phyloP scores from a whole-genome alignment of 2,888 invertebrate species.

The Hyalella azteca region DNA sequence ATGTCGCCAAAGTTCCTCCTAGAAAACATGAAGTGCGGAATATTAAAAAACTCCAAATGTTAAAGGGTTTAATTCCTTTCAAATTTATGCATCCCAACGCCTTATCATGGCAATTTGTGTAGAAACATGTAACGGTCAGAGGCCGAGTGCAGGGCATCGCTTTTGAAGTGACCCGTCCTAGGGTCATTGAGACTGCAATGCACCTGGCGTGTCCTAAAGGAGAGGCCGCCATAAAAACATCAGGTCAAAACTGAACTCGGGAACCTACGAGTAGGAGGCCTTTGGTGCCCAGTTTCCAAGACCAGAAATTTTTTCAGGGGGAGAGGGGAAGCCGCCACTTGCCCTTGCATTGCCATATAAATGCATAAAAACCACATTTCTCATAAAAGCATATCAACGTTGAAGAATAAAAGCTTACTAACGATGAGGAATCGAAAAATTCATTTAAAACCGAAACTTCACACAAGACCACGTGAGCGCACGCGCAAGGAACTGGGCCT shows the following conservation, averaged over 20 bases:
- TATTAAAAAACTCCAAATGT: too few species aligned
- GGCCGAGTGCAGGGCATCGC: not conserved
- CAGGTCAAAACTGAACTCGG: not conserved
- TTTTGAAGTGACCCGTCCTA: not conserved
- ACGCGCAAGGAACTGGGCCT: too few species aligned
- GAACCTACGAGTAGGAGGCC: not conserved
- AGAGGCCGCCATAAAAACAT: not conserved
- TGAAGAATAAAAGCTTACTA: too few species aligned
- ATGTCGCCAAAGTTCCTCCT: too few species aligned
- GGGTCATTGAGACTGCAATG: not conserved
- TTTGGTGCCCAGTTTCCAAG: not conserved
- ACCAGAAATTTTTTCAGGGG: too few species aligned
- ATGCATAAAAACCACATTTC: too few species aligned
- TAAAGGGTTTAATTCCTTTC: not conserved
- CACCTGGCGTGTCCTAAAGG: not conserved
- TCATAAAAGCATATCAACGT: too few species aligned
- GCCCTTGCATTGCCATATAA: not conserved
- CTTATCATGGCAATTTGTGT: not conserved
- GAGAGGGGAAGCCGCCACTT: too few species aligned
- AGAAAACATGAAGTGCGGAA: too few species aligned
- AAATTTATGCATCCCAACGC: slow-evolving; percentile 11
- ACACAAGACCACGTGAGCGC: too few species aligned
- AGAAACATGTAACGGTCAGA: not conserved
- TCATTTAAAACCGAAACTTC: too few species aligned
- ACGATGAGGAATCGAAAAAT: too few species aligned